These are phyloP conservation scores for Brachypodius melanocephalos DNA, from an alignment of 2,113 vertebrate species.

Conservation along the genomic window DNA sequence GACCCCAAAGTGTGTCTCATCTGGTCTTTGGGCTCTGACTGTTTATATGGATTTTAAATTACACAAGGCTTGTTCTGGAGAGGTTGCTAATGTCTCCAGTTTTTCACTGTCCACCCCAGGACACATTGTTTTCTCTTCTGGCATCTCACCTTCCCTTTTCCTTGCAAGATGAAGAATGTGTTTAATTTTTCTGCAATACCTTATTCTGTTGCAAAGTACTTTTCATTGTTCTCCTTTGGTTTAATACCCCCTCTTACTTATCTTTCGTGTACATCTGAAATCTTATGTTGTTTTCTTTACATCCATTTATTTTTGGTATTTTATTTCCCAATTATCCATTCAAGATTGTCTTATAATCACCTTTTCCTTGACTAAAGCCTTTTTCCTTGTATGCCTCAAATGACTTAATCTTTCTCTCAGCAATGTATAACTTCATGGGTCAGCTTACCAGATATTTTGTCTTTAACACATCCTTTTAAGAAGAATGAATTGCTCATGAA, in stretches of 20 bases:
- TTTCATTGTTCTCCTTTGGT: not conserved
- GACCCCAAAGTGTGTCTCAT: not conserved
- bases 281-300: not conserved
- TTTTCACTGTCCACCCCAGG: not conserved
- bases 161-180: not conserved
- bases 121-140: not conserved
- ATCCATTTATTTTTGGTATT: not conserved
- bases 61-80: not conserved
- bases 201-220: not conserved
- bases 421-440: not conserved
- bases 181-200: slow-evolving; percentile 2
- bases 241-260: not conserved
- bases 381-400: not conserved
- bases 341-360: not conserved
- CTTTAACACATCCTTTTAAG: not conserved
- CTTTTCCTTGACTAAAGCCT: not conserved
- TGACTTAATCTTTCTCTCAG: not conserved
- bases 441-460: not conserved
- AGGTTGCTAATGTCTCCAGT: not conserved
- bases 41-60: slow-evolving; percentile 46
- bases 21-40: not conserved
- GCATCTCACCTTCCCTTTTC: not conserved
- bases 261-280: not conserved
- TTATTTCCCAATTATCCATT: not conserved
- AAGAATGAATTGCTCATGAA: not conserved